These are phyloP conservation scores for Cyclura pinguis DNA, from an alignment of 2,797 vertebrate species.

Conservation along the genomic window DNA sequence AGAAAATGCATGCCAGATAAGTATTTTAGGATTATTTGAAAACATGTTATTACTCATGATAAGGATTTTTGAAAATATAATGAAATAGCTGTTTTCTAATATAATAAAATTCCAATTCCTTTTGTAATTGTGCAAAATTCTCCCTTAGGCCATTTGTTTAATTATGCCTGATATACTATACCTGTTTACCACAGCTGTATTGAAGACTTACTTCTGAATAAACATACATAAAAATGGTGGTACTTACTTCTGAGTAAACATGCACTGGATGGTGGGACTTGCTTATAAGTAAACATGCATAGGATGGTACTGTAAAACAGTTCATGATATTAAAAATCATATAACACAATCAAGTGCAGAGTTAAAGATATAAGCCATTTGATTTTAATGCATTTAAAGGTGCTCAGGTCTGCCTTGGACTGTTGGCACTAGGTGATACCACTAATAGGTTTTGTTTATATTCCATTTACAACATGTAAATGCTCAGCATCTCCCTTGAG, in stretches of 20 bases:
- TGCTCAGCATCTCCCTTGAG: neutral
- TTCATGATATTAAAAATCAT: neutral
- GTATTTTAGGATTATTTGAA: neutral
- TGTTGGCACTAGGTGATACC: neutral
- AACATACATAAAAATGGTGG: neutral
- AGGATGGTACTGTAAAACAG: neutral
- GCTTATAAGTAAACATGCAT: neutral
- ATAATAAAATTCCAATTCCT: neutral
- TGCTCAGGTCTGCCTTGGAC: neutral
- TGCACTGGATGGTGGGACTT: neutral
- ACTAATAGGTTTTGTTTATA: neutral
- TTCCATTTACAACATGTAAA: neutral
- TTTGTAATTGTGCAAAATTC: constrained; percentile 2
- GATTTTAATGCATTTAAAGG: neutral
- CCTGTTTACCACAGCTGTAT: too few relatives aligned
- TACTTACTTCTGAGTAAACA: neutral
- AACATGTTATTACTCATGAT: neutral
- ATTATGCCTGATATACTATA: neutral
- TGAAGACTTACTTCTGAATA: too few relatives aligned
- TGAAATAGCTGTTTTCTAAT: neutral
- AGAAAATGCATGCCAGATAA: neutral
- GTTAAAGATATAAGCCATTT: neutral
- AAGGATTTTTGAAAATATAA: neutral
- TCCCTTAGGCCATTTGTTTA: neutral
- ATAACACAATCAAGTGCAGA: neutral